Percentiles rank a stretch among this genome's conserved stretches.
phyloP scores from a whole-genome alignment of 2,797 vertebrate species.

The Gobionotothen gibberifrons region DNA sequence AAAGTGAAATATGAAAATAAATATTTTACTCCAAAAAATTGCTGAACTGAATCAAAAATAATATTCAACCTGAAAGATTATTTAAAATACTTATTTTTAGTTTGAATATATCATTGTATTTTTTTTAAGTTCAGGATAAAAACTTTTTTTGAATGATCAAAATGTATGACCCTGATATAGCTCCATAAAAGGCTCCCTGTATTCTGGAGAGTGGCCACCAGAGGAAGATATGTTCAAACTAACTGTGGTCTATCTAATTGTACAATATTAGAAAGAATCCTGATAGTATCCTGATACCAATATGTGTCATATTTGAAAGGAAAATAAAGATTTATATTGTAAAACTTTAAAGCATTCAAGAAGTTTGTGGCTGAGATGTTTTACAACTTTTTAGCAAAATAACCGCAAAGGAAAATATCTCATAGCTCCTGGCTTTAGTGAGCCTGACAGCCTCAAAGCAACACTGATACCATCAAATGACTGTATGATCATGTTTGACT shows the following conservation, averaged over 20 bases:
- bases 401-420: slow-evolving; percentile 20
- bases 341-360: not conserved
- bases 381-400: slow-evolving; percentile 28
- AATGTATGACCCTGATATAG: too few species aligned
- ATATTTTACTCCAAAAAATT: too few species aligned
- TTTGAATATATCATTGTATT: too few species aligned
- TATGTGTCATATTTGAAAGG: not conserved
- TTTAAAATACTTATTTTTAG: too few species aligned
- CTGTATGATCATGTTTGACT: not conserved
- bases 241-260: not conserved
- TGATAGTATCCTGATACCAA: too few species aligned
- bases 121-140: too few species aligned
- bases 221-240: slow-evolving; percentile 47
- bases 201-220: slow-evolving; percentile 41
- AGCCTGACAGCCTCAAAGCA: too few species aligned
- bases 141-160: too few species aligned
- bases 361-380: slow-evolving; percentile 13
- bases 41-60: too few species aligned
- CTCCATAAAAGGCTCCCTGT: slow-evolving; percentile 4
- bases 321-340: not conserved
- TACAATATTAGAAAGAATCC: not conserved
- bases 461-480: not conserved
- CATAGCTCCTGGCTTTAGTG: slow-evolving; percentile 4
- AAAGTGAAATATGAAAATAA: too few species aligned
- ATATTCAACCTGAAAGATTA: too few species aligned